Evolutionary conservation across 2,113 vertebrate species (phyloP).

Genomic region (Sturnus vulgaris): DNA sequence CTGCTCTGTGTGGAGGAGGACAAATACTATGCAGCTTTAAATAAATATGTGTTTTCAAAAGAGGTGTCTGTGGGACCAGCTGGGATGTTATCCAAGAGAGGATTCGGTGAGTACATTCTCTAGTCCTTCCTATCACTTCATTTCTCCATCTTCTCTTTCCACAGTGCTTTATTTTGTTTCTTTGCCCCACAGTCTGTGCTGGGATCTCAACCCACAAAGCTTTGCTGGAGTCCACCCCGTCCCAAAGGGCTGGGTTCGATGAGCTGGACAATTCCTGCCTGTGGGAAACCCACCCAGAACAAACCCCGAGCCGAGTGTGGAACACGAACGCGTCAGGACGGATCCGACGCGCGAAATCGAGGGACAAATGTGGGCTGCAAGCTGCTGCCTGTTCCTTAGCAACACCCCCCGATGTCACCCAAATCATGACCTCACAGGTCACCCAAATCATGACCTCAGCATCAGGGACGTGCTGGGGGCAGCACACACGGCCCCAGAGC

Average conservation of each 20-base stretch:
- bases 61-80: not conserved
- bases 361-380: not conserved
- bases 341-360: rapidly evolving
- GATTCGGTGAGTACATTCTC: not conserved
- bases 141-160: not conserved
- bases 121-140: rapidly evolving
- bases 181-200: not conserved
- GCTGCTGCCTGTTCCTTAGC: not conserved
- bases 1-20: not conserved
- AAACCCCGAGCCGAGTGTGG: not conserved
- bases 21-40: not conserved
- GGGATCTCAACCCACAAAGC: not conserved
- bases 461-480: not conserved
- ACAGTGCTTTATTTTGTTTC: not conserved
- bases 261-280: not conserved
- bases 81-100: not conserved
- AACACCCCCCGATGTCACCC: not conserved
- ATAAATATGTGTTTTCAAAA: not conserved
- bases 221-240: rapidly evolving
- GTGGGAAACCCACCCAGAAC: not conserved
- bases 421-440: not conserved
- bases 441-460: not conserved
- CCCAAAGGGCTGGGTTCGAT: not conserved
- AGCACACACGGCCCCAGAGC: not conserved
- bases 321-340: rapidly evolving